A percentile compares a stretch with the other conserved stretches of the same genome.
phyloP scores from a whole-genome alignment of 2,888 invertebrate genomes.

The Hydroisotoma schaefferi region DNA sequence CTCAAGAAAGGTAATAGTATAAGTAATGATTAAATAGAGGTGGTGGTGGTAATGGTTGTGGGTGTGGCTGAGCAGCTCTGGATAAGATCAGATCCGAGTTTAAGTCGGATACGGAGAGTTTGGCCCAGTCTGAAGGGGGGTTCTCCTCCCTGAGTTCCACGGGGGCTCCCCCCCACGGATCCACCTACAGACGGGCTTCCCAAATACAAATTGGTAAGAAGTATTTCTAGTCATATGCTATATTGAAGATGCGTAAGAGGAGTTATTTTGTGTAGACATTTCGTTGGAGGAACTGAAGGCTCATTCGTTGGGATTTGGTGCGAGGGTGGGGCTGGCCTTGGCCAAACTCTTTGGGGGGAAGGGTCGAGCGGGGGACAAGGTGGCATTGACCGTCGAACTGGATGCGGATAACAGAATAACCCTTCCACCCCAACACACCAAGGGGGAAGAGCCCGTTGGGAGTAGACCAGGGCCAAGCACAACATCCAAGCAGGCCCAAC shows the following conservation, averaged over 20 bases:
- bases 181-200: slow-evolving; percentile 48
- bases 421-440: slow-evolving; percentile 3
- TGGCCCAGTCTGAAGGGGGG: slow-evolving; percentile 50
- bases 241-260: neutral
- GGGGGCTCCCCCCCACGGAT: slow-evolving; percentile 21
- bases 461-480: neutral
- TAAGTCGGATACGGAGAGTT: slow-evolving; percentile 58
- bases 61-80: slow-evolving; percentile 57
- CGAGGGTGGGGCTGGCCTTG: slow-evolving; percentile 37
- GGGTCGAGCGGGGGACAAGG: slow-evolving; percentile 15
- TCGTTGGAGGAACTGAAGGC: slow-evolving; percentile 46
- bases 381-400: slow-evolving; percentile 10
- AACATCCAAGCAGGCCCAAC: neutral
- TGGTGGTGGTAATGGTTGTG: neutral
- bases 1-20: slow-evolving; percentile 62
- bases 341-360: slow-evolving; percentile 37
- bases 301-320: slow-evolving; percentile 40
- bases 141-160: slow-evolving; percentile 47
- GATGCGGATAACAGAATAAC: neutral
- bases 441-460: neutral
- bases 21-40: neutral
- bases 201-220: slow-evolving; percentile 47
- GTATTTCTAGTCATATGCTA: neutral
- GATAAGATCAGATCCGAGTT: slow-evolving; percentile 65
- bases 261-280: slow-evolving; percentile 34